Base-by-base conservation (phyloP, 2,113 vertebrate species). In the Ailurus styani region DNA sequence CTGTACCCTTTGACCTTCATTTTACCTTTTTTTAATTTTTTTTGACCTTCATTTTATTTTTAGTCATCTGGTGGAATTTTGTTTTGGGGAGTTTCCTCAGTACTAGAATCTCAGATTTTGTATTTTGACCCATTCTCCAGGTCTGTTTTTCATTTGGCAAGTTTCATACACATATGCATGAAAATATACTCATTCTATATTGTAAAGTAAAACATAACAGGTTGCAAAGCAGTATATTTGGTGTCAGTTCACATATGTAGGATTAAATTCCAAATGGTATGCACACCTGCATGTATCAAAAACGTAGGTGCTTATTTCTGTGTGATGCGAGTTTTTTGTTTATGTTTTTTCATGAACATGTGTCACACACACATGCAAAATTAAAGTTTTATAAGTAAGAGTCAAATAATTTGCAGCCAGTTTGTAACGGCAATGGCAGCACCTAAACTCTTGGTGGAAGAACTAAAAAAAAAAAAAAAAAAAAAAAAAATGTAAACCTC, bases 71-170 rank as follows among this genome's bases (percentile, higher is more conserved):
- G 52, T 54, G 34, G 42, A 42, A 13, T 72, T 72, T 3, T 72
- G 20, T 72, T 40, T 72, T 42, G 20, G 68, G 12, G 92, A 90
- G 75, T 87, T 93, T 95, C 6, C 37, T 90, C 87, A 21, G 93
- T 97, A 95, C 62, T 90, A 96, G 81, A 86, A 93, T 90, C 92
- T 97, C 92, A 89, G 91, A 82, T 91, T 96, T 94, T 93, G 95
- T 79, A 95, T 87, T 97, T 97, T 97, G 66, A 70, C 87, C 45
- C 66, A 64, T 54, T 94, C 75, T 95, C 79, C 57, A 62, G 15
- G 34, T 93, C 72, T 87, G 34, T 70, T 83, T 97, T 96, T 66
- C 86, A 78, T 3, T 91, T 95, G 70, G 70, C 14, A 42, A 73
- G 70, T 27, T 42, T 73, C 23, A 73, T 25, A 42, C 37, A 42